These are phyloP conservation scores for Umimayanthus kanabou DNA, from an alignment of 92 coral and sea anemone species.

Conservation along the genomic window DNA sequence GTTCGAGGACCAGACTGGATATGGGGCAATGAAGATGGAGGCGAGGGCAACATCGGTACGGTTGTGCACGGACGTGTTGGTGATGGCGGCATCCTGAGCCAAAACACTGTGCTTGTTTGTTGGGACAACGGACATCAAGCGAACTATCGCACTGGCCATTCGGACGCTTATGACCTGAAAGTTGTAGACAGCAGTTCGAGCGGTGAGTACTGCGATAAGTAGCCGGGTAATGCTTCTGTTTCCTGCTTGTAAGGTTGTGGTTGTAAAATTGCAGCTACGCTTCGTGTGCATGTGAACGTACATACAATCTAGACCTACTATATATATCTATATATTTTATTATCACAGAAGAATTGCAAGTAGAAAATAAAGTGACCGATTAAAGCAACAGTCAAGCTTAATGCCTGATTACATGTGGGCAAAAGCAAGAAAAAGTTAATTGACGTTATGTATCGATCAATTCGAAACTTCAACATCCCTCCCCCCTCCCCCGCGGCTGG, in stretches of 20 bases:
- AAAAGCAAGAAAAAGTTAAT: too few species aligned
- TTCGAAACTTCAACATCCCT: too few species aligned
- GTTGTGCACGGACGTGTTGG: slow-evolving; percentile 53
- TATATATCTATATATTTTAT: too few species aligned
- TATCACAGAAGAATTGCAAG: not conserved
- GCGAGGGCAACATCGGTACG: slow-evolving; percentile 83
- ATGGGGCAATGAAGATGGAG: slow-evolving; percentile 83
- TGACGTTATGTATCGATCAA: too few species aligned
- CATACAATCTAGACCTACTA: too few species aligned
- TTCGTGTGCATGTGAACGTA: too few species aligned
- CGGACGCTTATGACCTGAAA: slow-evolving; percentile 67
- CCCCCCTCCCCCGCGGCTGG: too few species aligned
- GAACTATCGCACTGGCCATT: slow-evolving; percentile 66
- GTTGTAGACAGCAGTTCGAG: slow-evolving; percentile 65
- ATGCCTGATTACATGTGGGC: too few species aligned
- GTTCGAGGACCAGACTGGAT: slow-evolving; percentile 90
- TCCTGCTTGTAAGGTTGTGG: not conserved
- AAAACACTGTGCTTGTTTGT: slow-evolving; percentile 61
- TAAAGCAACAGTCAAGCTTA: too few species aligned
- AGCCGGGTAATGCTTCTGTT: not conserved
- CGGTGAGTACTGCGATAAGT: slow-evolving; percentile 49
- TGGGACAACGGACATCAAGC: slow-evolving; percentile 79
- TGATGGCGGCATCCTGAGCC: slow-evolving; percentile 33
- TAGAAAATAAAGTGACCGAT: not conserved
- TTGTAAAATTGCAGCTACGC: too few species aligned